Percentiles rank a stretch among this genome's conserved stretches.
These are phyloP conservation scores for Hirundichthys speculiger DNA, from an alignment of 2,113 vertebrate species.

Conservation along the genomic window DNA sequence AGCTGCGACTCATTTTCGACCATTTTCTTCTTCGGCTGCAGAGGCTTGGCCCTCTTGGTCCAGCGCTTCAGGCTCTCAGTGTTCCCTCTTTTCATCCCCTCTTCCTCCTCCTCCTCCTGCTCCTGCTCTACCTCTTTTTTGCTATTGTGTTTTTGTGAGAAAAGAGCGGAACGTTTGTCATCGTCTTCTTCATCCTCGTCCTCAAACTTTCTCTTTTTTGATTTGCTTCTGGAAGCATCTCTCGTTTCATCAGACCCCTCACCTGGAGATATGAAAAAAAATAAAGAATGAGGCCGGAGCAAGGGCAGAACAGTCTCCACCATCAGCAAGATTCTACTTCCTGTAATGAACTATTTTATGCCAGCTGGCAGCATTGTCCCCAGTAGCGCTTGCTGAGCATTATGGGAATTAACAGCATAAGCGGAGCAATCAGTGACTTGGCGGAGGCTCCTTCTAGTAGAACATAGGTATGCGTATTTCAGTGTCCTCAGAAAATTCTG, in stretches of 20 bases:
- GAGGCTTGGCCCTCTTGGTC: slow-evolving; percentile 80
- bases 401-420: slow-evolving; percentile 41
- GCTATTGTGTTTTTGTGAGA: slow-evolving; percentile 8
- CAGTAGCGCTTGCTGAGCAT: slow-evolving; percentile 35
- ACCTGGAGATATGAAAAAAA: slow-evolving; percentile 38
- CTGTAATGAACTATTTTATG: slow-evolving; percentile 61
- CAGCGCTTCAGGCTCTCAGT: slow-evolving; percentile 74
- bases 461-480: slow-evolving; percentile 22
- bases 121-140: slow-evolving; percentile 33
- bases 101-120: slow-evolving; percentile 42
- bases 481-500: background rate
- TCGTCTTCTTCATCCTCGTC: slow-evolving; percentile 53
- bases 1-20: slow-evolving; percentile 52
- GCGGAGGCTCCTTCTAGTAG: slow-evolving; percentile 15
- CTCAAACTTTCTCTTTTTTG: slow-evolving; percentile 13
- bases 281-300: background rate
- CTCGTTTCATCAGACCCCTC: slow-evolving; percentile 32
- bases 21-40: slow-evolving; percentile 51
- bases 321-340: slow-evolving; percentile 65
- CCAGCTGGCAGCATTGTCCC: slow-evolving; percentile 64
- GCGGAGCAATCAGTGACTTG: slow-evolving; percentile 30
- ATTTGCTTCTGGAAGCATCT: slow-evolving; percentile 7
- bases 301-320: slow-evolving; percentile 21
- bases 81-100: slow-evolving; percentile 44
- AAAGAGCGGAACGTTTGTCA: slow-evolving; percentile 33